Conservation (phyloP, 2,113 vertebrate species). For the Nannospalax galili region DNA sequence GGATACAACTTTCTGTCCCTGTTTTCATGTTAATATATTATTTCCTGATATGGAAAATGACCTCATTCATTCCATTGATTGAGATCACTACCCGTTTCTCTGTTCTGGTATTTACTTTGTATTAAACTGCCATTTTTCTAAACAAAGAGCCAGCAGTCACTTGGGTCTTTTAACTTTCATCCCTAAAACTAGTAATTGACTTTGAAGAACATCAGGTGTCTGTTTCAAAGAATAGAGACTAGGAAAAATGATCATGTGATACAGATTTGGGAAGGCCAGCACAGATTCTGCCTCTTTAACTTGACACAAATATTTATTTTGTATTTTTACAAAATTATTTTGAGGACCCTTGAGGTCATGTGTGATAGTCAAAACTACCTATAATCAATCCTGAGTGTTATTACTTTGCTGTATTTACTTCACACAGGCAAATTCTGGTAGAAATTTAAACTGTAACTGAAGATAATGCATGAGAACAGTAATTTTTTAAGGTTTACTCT, state of each 20-base stretch:
- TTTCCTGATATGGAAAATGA: neutral
- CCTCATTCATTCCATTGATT: neutral
- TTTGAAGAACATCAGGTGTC: neutral
- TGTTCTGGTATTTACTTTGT: neutral
- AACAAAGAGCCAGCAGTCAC: constrained; percentile 2
- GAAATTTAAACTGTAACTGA: constrained; percentile 31
- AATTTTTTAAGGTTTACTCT: neutral
- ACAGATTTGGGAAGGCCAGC: neutral
- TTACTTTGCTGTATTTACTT: constrained; percentile 21
- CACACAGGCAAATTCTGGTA: neutral
- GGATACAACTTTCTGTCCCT: neutral
- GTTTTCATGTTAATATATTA: neutral
- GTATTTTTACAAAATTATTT: neutral
- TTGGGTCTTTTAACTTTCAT: constrained; percentile 25
- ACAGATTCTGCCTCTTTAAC: neutral
- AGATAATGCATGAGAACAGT: neutral
- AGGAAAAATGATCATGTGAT: constrained; percentile 1
- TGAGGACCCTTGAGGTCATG: neutral
- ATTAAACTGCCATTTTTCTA: constrained; percentile 44
- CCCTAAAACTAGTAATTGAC: constrained; percentile 31
- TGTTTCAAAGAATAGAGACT: constrained; percentile 6
- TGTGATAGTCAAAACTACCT: neutral
- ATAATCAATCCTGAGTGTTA: neutral
- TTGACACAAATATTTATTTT: neutral
- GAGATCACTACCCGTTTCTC: neutral